phyloP scores from a whole-genome alignment of 2,113 vertebrate species.

The Gobiocypris rarus region DNA sequence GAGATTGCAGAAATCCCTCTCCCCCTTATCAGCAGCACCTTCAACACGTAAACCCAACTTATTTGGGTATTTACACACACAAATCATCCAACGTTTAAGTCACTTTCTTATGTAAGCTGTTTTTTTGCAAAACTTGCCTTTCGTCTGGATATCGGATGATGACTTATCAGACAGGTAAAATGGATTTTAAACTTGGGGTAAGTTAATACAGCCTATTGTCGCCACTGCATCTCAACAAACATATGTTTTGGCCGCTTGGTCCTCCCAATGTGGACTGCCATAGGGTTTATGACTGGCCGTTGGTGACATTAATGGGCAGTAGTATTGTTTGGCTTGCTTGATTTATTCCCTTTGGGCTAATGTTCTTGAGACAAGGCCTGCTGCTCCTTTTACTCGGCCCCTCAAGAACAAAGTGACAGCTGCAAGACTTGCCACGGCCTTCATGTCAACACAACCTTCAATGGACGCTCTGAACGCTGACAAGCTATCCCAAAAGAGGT shows the following conservation, averaged over 20 bases:
- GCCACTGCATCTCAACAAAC: conserved; percentile 15
- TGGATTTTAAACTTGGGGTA: conserved; percentile 38
- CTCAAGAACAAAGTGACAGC: conserved; percentile 63
- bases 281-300: conserved; percentile 30
- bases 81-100: conserved; percentile 29
- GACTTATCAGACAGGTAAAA: conserved; percentile 40
- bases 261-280: not conserved
- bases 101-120: conserved; percentile 47
- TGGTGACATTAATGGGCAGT: conserved; percentile 67
- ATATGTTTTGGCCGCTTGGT: conserved; percentile 10
- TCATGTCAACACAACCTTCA: not conserved
- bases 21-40: conserved; percentile 48
- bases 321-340: conserved; percentile 70
- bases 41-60: conserved; percentile 40
- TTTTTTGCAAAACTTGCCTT: conserved; percentile 48
- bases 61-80: not conserved
- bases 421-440: conserved; percentile 57
- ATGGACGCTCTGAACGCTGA: not conserved
- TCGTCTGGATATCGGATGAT: conserved; percentile 4
- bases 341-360: conserved; percentile 69
- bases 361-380: conserved; percentile 54
- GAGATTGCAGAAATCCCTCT: conserved; percentile 52
- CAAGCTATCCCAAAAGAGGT: not conserved
- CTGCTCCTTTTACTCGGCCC: conserved; percentile 37
- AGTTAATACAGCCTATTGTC: conserved; percentile 28